These are phyloP conservation scores for Pterostichus niger DNA, from an alignment of 2,888 invertebrate genomes.

Conservation along the genomic window DNA sequence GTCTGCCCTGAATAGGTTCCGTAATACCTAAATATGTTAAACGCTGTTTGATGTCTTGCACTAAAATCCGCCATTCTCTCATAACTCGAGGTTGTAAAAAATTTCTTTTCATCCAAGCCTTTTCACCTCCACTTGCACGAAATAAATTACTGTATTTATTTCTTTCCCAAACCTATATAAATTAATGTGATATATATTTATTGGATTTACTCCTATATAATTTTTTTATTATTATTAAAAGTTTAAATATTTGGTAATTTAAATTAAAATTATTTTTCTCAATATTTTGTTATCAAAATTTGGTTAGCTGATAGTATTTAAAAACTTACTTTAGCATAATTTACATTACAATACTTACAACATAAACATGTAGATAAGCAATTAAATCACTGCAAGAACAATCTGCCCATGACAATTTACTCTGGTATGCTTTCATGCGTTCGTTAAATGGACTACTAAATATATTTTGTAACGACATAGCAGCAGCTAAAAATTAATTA, in stretches of 20 bases:
- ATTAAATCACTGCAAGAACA: constrained; percentile 92
- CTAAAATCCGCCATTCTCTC: constrained; percentile 85
- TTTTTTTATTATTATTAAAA: too few species aligned
- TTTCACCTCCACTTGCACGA: constrained; percentile 77
- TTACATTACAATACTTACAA: constrained; percentile 77
- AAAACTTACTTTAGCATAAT: too few species aligned
- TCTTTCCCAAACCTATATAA: constrained; percentile 83
- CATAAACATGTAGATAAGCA: constrained; percentile 89
- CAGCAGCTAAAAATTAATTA: constrained; percentile 84
- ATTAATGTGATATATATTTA: constrained; percentile 52
- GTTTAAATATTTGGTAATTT: too few species aligned
- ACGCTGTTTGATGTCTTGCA: constrained; percentile 84
- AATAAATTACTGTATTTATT: constrained; percentile 82
- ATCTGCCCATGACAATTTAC: constrained; percentile 90
- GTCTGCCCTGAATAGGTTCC: constrained; percentile 77
- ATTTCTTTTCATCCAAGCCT: constrained; percentile 84
- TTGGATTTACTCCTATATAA: too few species aligned
- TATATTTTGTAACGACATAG: constrained; percentile 89
- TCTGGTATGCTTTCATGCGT: constrained; percentile 85
- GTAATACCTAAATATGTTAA: constrained; percentile 82
- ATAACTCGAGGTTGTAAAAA: constrained; percentile 86
- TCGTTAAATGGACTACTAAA: constrained; percentile 87
- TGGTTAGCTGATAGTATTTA: background rate
- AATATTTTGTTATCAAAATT: background rate
- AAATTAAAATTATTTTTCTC: too few species aligned